Base-by-base conservation (phyloP, 2,113 vertebrate species). In the Hemicordylus capensis region DNA sequence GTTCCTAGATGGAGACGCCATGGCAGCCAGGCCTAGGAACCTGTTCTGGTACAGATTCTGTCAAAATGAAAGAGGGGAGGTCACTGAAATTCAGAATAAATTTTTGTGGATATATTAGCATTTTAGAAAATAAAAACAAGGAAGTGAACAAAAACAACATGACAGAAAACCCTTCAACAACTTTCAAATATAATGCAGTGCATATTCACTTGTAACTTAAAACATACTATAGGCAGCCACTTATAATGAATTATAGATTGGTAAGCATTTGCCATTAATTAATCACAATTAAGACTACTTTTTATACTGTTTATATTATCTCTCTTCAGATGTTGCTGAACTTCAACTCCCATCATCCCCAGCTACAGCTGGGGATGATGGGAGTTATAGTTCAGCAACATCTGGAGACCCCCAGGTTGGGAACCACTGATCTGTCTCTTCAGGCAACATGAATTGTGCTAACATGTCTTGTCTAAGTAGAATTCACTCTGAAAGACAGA, bases 31-130 rank as follows among this genome's bases (percentile, higher is more conserved):
- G 91, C 98, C 97, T 90, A 99, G 95, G 93, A 99, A 97, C 95
- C 98, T 97, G 97, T 98, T 98, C 95, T 99, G 99, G 97, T 99
- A 99, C 94, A 99, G 97, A 97, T 98, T 99, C 99, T 99, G 94
- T 6, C 51, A 92, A 80, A 66, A 80, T 44, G 91, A 90, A 82
- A 51, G 87, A 86, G 86, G 28, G 37, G 11, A 56, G n/a, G 31
- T 56, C 34, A 67, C 28, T 67, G 61, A 42, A n/a, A 84, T 31
- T 64, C 72, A 78, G 89, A 3, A 72, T 44, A 8, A 37, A 66
- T 80, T 54, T 58, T 76, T 9, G 54, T 15, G 15, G 5, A 22
- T 2, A 70, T 59, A 78, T 59, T 14, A 24, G 9, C 2, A 66
- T 64, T 64, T 80, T 22, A 22, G 22, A 31, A 61, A 79, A 63